A percentile compares a stretch with the other conserved stretches of the same genome.
phyloP scores from a whole-genome alignment of 2,113 vertebrate species.

The Petromus typicus region DNA sequence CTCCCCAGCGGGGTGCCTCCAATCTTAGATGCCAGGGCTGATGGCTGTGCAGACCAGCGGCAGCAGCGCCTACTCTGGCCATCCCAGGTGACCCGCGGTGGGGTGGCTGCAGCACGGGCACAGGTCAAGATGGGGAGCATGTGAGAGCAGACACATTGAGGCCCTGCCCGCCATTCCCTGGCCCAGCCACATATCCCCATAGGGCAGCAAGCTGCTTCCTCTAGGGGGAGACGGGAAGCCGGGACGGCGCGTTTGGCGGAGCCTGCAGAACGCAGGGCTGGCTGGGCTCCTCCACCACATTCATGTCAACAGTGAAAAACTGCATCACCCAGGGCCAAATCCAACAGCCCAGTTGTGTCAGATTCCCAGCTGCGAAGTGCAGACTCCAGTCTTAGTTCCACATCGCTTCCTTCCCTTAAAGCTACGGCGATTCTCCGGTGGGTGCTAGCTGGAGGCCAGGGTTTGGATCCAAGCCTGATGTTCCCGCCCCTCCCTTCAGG shows the following conservation, averaged over 20 bases:
- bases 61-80: not conserved
- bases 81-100: too few relatives aligned
- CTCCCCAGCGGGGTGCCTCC: not conserved
- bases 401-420: not conserved
- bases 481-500: too few relatives aligned
- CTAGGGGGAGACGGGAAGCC: constrained; percentile 67
- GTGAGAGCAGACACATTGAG: too few relatives aligned
- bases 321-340: constrained; percentile 37
- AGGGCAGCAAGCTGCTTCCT: constrained; percentile 70
- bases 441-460: not conserved
- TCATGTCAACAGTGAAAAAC: constrained; percentile 46
- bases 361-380: constrained; percentile 38
- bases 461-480: too few relatives aligned
- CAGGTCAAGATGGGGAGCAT: too few relatives aligned
- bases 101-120: too few relatives aligned
- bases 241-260: constrained; percentile 77
- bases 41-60: constrained; percentile 65
- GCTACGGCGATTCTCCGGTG: accelerated
- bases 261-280: constrained; percentile 70
- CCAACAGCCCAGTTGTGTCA: constrained; percentile 67
- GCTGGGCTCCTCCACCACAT: constrained; percentile 20
- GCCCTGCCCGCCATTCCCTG: too few relatives aligned
- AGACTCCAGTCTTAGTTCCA: not conserved
- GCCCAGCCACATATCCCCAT: constrained; percentile 62
- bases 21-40: constrained; percentile 21